Evolutionary conservation across 2,113 vertebrate species (phyloP).

Genomic region (Calyptomena viridis): DNA sequence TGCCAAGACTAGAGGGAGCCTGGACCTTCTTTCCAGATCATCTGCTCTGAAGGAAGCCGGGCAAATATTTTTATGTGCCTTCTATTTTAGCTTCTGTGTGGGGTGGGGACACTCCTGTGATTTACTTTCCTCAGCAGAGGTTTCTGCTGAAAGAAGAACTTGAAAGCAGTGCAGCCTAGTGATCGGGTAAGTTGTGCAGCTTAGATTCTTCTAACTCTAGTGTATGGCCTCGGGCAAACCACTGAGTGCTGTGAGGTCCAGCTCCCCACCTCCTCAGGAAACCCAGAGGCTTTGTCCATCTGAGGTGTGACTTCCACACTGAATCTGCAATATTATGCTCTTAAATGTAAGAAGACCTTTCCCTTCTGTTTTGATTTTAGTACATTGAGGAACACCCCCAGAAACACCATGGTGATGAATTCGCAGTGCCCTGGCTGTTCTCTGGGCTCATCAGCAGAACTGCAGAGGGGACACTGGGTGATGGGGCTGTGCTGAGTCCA

Average conservation of each 20-base stretch:
- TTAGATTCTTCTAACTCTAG: background rate
- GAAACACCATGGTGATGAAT: background rate
- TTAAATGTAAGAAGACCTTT: background rate
- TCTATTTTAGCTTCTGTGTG: background rate
- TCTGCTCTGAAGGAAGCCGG: background rate
- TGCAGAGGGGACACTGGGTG: background rate
- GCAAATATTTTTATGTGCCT: background rate
- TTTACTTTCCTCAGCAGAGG: background rate
- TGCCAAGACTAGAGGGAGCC: background rate
- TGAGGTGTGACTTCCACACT: background rate
- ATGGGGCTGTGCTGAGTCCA: background rate
- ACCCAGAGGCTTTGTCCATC: background rate
- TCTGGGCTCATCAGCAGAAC: background rate
- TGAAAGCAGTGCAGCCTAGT: background rate
- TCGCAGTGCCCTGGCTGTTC: background rate
- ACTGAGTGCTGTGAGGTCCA: background rate
- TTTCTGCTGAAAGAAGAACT: background rate
- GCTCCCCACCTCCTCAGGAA: background rate
- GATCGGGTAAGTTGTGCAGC: background rate
- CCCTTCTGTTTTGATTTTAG: background rate
- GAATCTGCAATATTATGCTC: background rate
- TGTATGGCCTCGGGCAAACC: background rate
- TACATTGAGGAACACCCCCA: background rate
- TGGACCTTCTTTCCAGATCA: background rate
- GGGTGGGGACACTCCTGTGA: background rate